Percentiles rank a stretch among this genome's conserved stretches.
These are phyloP conservation scores for Drosophila subquinaria DNA, from an alignment of 2,888 invertebrate genomes.

Conservation along the genomic window DNA sequence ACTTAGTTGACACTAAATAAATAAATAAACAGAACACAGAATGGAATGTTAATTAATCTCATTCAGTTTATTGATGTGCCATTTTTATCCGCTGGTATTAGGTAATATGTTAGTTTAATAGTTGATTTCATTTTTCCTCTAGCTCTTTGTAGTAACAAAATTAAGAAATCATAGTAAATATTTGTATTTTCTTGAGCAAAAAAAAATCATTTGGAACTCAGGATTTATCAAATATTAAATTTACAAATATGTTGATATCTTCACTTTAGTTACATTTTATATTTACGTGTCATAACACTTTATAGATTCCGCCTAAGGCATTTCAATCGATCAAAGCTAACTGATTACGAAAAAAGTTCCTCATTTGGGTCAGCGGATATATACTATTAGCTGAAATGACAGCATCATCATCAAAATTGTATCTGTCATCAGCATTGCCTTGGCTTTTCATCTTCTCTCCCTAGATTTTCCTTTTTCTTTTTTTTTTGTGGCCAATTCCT, in stretches of 20 bases:
- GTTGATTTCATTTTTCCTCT: background rate
- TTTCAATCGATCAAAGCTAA: slow-evolving; percentile 17
- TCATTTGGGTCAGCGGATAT: slow-evolving; percentile 49
- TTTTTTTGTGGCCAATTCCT: slow-evolving; percentile 26
- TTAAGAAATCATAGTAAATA: no score
- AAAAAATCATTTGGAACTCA: no score
- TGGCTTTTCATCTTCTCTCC: slow-evolving; percentile 4
- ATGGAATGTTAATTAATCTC: no score
- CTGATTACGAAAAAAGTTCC: slow-evolving; percentile 30
- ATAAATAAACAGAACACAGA: no score
- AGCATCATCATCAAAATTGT: slow-evolving; percentile 44
- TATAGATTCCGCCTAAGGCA: slow-evolving; percentile 7
- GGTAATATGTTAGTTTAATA: background rate
- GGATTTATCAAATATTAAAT: no score
- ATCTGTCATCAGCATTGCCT: slow-evolving; percentile 42
- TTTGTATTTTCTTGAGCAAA: no score
- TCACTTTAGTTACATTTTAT: background rate
- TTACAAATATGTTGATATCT: background rate
- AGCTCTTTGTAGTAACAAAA: background rate
- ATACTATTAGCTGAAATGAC: slow-evolving; percentile 44
- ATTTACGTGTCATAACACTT: slow-evolving; percentile 2
- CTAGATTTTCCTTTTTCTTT: slow-evolving; percentile 8
- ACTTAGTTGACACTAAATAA: no score
- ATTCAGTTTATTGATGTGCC: no score
- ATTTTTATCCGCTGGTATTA: background rate